A percentile compares a stretch with the other conserved stretches of the same genome.
Conservation (phyloP, 2,113 vertebrate genomes). For the Neopipo cinnamomea region DNA sequence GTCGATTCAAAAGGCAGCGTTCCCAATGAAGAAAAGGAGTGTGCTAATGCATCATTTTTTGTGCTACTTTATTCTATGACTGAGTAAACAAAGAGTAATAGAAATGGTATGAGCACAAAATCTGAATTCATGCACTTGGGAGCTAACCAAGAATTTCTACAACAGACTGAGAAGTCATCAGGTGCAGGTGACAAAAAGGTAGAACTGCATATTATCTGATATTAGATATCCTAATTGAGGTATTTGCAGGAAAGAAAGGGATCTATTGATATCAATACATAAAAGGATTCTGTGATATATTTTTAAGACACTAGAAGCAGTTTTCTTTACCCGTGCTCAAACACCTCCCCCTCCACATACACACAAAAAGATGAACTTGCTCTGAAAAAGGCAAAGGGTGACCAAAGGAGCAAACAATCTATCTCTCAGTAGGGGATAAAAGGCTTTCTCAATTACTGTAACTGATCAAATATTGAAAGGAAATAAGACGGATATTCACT, state of each 20-base stretch:
- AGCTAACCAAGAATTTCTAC: not conserved
- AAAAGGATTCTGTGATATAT: not conserved
- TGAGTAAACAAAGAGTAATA: not conserved
- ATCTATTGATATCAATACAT: not conserved
- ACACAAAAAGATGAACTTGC: not conserved
- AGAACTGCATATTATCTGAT: not conserved
- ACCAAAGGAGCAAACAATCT: not conserved
- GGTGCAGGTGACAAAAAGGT: not conserved
- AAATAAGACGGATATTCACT: not conserved
- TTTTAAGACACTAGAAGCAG: accelerated
- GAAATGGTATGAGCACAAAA: not conserved
- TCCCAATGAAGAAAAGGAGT: not conserved
- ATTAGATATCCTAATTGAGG: not conserved
- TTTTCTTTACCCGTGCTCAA: not conserved
- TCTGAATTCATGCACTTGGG: not conserved
- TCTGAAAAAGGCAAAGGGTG: not conserved
- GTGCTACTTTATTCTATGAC: not conserved
- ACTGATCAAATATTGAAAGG: not conserved
- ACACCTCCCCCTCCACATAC: not conserved
- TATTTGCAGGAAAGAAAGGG: not conserved
- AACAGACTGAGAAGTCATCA: not conserved
- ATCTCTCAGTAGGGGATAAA: not conserved
- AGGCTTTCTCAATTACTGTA: not conserved
- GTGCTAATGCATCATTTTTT: not conserved
- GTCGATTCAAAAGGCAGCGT: not conserved